Evolutionary conservation across 2,113 vertebrate species (phyloP), one percentile per base, ranked within the genome.

Genomic region (Aythya baeri): DNA sequence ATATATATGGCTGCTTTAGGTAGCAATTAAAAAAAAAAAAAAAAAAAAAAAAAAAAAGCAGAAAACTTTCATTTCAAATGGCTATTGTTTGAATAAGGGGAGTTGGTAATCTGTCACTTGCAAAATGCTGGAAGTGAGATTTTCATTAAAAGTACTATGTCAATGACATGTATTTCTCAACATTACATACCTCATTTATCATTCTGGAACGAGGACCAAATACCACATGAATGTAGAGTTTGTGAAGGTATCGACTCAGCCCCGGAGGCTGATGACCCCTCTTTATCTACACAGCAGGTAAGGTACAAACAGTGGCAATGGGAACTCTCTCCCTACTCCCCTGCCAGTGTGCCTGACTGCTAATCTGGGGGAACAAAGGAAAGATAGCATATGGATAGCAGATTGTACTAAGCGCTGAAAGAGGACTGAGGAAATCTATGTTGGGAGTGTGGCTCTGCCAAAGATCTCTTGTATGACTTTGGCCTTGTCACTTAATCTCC

Each of bases 351-450:
- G 94, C 94, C 90, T 93, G 93, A 49, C 90, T 96, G 93, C 93
- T 78, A 82, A 89, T 92, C 76, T 93, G 92, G 80, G 38, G 86
- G 93, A 96, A 96, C 94, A 97, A 96, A 97, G 93, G 95, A 96
- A 93, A 93, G 93, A 95, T 96, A 95, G 92, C 96, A 96, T 97
- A 96, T 97, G 93, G 96, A 96, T 96, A 95, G 94, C 96, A 95
- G 94, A 97, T 96, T 97, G 95, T 93, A 95, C 91, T 31, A 86
- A 96, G 93, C 3, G 44, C 94, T 93, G 92, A 88, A 54, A 88
- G 83, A 93, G 94, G 94, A 96, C 93, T 94, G 91, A 89, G 91
- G 91, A 96, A 96, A 97, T 96, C 95, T 94, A 95, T 95, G 93
- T 93, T 96, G 93, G 90, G 88, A 86, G 94, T 87, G 91, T 89